Percentiles rank a stretch among this genome's conserved stretches.
These are phyloP conservation scores for Myotis brandtii DNA, from an alignment of 2,113 vertebrate species.

Conservation along the genomic window DNA sequence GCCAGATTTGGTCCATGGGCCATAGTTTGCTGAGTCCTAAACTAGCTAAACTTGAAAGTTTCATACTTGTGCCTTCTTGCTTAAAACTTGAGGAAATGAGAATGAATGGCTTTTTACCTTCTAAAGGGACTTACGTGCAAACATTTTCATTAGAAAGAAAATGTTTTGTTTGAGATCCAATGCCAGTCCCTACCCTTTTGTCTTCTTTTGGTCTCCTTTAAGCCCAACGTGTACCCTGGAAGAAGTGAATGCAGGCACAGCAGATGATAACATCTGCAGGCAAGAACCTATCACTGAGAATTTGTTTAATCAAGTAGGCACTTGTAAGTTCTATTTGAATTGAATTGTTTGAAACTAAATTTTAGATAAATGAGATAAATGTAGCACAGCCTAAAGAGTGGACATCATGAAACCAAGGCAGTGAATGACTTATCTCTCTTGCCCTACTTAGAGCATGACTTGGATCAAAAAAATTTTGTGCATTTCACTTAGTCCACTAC, in stretches of 20 bases:
- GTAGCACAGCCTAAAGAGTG: background rate
- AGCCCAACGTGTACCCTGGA: constrained; percentile 89
- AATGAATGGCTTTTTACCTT: background rate
- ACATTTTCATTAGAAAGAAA: background rate
- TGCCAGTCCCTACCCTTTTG: background rate
- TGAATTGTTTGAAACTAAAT: background rate
- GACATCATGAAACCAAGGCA: background rate
- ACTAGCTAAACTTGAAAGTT: background rate
- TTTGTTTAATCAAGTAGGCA: background rate
- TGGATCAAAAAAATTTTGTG: background rate
- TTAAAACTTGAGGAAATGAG: background rate
- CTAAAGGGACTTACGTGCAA: background rate
- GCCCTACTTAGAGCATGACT: background rate
- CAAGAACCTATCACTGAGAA: background rate
- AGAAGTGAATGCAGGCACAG: constrained; percentile 84
- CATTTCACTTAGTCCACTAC: background rate
- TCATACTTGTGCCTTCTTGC: background rate
- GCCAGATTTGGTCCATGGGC: background rate
- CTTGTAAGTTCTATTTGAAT: constrained; percentile 7
- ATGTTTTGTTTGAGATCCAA: background rate
- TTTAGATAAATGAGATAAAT: background rate
- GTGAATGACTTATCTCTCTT: background rate
- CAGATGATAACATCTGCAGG: background rate
- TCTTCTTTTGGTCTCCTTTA: constrained; percentile 12
- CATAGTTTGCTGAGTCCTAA: background rate